These are phyloP conservation scores for Zaprionus ghesquierei DNA, from an alignment of 1,140 invertebrate species.

Conservation along the genomic window DNA sequence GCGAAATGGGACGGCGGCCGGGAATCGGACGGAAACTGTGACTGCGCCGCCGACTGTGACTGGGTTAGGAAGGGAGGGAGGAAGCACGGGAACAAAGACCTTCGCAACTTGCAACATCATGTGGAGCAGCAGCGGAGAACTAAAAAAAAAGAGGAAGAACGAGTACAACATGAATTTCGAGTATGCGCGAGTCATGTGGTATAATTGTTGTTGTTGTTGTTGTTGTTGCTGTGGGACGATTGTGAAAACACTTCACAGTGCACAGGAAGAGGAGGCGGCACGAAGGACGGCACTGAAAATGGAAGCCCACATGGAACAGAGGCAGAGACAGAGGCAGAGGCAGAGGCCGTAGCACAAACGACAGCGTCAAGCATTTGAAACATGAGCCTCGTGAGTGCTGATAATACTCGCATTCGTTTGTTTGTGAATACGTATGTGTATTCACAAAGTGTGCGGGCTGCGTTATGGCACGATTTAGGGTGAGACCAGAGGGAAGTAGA, in stretches of 20 bases:
- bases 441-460: constrained; percentile 23
- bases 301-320: constrained; percentile 21
- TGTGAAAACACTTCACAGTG: constrained; percentile 59
- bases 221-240: constrained; percentile 24
- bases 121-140: constrained; percentile 10
- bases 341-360: neutral
- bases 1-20: neutral
- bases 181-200: constrained; percentile 29
- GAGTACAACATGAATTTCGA: constrained; percentile 32
- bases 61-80: neutral
- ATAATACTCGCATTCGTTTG: constrained; percentile 42
- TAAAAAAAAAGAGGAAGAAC: constrained; percentile 10
- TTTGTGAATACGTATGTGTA: neutral
- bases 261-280: neutral
- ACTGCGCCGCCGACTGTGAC: neutral
- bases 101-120: constrained; percentile 53
- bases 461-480: neutral
- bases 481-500: neutral
- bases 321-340: neutral
- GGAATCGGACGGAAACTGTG: neutral
- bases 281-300: constrained; percentile 10
- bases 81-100: neutral
- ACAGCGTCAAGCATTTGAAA: constrained; percentile 51
- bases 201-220: neutral
- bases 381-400: constrained; percentile 71